Base-by-base conservation (phyloP, 2,888 invertebrate genomes). In the Drosophila greeni region DNA sequence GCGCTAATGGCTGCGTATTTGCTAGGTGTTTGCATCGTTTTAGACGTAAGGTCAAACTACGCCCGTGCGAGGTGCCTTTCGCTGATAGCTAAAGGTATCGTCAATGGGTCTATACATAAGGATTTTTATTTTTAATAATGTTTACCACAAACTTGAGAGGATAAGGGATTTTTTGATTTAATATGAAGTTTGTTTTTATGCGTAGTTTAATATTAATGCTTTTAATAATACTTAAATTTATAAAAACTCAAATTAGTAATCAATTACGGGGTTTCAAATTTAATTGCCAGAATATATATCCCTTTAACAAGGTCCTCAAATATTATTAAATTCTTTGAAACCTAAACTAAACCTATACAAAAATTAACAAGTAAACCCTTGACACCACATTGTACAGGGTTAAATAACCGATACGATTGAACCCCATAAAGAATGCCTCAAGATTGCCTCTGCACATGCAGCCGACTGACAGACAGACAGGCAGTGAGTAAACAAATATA, bases 21-120 rank as follows among this genome's bases (percentile, higher is more conserved):
- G 51, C 67, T 69, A 67, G 67, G 70, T 67, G 67, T 69, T 68
- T 69, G 59, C 49, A 49, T 57, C 51, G 52, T 43, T 54, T 69
- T 48, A 37, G 60, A 52, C 54, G 42, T 67, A 67, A 69, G 67
- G 67, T 67, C 67, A 67, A 67, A 53, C 40, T 42, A 53, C 14
- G 34, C 31, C 49, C 53, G 66, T 47, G 45, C 37, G 53, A 53
- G 37, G 40, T 47, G 55, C 34, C 39, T 42, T 48, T 43, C n/a
- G 48, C 29, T 48, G 37, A 43, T 45, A 49, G 39, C 67, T 57
- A 66, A 66, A 66, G 57, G 66, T 66, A 66, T 51, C 57, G 42
- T 45, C 39, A 43, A 59, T 24, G 42, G 3, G 42, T n/a, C 8
- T 67, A 49, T 69, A 69, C 33, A 36, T 69, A 68, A 36, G 47